A percentile compares a stretch with the other conserved stretches of the same genome.
Conservation (phyloP, 2,113 vertebrate species). For the Casuarius casuarius region DNA sequence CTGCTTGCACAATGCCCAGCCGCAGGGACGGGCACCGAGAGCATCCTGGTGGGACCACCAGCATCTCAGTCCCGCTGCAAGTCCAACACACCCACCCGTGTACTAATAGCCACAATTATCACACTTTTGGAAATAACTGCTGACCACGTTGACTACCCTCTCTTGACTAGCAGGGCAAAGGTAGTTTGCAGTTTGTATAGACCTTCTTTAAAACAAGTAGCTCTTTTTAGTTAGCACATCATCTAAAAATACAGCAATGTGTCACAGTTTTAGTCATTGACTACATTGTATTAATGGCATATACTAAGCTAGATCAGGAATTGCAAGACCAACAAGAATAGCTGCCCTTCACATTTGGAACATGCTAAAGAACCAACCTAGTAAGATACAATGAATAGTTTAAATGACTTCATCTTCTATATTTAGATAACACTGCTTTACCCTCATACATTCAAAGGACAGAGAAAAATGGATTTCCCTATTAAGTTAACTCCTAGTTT, state of each 20-base stretch:
- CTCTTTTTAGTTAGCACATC: neutral
- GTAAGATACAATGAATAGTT: neutral
- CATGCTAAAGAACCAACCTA: neutral
- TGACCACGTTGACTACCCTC: neutral
- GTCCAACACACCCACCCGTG: neutral
- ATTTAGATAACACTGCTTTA: neutral
- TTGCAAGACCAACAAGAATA: neutral
- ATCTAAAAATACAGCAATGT: neutral
- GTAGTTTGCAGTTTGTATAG: neutral
- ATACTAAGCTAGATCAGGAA: neutral
- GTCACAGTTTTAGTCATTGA: neutral
- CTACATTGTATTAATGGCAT: neutral
- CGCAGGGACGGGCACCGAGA: too few relatives aligned
- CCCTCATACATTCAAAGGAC: neutral
- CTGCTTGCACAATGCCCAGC: too few relatives aligned
- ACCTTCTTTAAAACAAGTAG: neutral
- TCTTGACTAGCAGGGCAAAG: neutral
- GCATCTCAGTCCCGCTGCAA: neutral
- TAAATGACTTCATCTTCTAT: neutral
- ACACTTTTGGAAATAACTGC: neutral
- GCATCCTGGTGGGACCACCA: too few relatives aligned
- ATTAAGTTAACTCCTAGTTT: neutral
- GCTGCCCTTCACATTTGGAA: neutral
- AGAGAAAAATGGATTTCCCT: neutral
- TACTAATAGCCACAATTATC: neutral